Base-by-base conservation (phyloP, 1,140 invertebrate genomes). In the Ooceraea biroi region DNA sequence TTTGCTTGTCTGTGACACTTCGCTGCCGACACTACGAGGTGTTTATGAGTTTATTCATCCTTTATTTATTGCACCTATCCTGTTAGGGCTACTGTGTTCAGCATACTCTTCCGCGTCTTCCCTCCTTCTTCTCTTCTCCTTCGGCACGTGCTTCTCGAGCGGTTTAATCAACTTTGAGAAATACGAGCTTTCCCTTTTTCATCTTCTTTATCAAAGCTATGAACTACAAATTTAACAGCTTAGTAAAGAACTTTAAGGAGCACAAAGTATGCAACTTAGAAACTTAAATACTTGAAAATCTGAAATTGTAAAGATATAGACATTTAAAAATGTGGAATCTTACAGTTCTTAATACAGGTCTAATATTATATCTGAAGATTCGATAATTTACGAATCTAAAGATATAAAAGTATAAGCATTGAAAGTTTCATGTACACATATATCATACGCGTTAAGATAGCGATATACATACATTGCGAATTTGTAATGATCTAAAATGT, bases 41-140 rank as follows among this genome's bases (percentile, higher is more conserved):
- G 89, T 90, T 90, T 88, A 90, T 78, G 88, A 86, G 88, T 88
- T 90, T 86, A 86, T 90, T 90, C 83, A 88, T 90, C 84, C 83
- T 82, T 74, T 68, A 73, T 88, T 88, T 88, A 88, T 88, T 68
- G 77, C 66, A 14, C 46, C 48, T 44, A 65, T 19, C 46, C 65
- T 36, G 27, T n/a, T 25, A 22, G 14, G 22, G 66, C 85, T 89
- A 89, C 82, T 48, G 72, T 82, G 57, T 46, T 58, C 10, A 19
- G 48, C 12, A 11, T 27, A 7, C 19, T 36, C 36, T 83, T 85
- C 46, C 60, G 48, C 52, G 46, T 58, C 57, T 82, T 41, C 25
- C 65, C 30, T 19, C 0, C 25, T 82, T 48, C 44, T n/a, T n/a
- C 58, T 25, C 22, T 66, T 25, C 61, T n/a, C 8, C n/a, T 63